A percentile compares a stretch with the other conserved stretches of the same genome.
These are phyloP conservation scores for Drosophila parvula DNA, from an alignment of 1,140 invertebrate species.

Conservation along the genomic window DNA sequence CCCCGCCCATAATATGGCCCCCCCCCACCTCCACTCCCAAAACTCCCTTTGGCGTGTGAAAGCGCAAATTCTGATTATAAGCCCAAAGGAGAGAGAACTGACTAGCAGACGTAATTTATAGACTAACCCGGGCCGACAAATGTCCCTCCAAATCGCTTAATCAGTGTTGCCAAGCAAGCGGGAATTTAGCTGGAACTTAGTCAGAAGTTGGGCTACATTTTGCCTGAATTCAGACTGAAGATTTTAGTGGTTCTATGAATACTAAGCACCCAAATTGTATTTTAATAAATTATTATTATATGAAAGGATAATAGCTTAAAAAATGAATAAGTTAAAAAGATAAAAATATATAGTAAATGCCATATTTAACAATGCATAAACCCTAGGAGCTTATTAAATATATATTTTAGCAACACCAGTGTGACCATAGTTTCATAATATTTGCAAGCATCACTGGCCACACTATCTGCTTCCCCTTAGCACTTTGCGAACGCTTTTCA, in stretches of 20 bases:
- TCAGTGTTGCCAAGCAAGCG: slow-evolving; percentile 11
- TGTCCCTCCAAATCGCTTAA: slow-evolving; percentile 37
- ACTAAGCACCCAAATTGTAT: no score
- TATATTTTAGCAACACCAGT: not conserved
- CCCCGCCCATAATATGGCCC: not conserved
- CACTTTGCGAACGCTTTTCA: slow-evolving; percentile 56
- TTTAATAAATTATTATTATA: no score
- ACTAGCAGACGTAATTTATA: slow-evolving; percentile 74
- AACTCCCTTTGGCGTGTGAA: slow-evolving; percentile 67
- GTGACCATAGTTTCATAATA: not conserved
- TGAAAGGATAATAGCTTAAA: no score
- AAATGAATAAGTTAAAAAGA: no score
- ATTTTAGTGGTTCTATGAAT: no score
- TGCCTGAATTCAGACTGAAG: not conserved
- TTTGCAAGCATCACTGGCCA: slow-evolving; percentile 26
- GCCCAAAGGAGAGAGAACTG: slow-evolving; percentile 49
- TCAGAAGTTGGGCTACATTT: no score
- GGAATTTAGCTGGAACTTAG: not conserved
- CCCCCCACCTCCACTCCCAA: not conserved
- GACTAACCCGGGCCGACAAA: slow-evolving; percentile 56
- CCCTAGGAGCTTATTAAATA: not conserved
- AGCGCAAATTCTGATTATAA: slow-evolving; percentile 80
- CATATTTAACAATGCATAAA: no score
- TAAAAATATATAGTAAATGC: no score
- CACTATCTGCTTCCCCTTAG: slow-evolving; percentile 25